Conservation (phyloP, 1,140 invertebrate species). For the Meloidogyne chitwoodi region DNA sequence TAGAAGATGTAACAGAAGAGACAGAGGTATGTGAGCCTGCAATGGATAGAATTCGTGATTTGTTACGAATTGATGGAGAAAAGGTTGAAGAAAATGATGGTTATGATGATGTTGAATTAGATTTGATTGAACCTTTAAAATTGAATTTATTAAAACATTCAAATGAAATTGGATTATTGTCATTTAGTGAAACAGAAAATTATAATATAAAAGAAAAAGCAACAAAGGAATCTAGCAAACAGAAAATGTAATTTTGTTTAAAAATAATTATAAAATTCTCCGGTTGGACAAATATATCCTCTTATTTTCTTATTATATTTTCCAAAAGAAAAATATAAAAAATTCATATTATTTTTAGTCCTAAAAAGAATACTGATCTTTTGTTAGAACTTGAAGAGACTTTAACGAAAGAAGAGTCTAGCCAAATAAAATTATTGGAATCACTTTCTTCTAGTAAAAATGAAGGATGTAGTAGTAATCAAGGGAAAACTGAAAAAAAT, state of each 20-base stretch:
- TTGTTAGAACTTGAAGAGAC: not conserved
- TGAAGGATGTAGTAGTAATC: not conserved
- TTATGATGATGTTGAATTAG: not conserved
- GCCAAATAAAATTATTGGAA: not conserved
- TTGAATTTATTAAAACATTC: not conserved
- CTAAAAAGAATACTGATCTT: not conserved
- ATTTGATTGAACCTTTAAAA: not conserved
- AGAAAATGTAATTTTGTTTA: not conserved
- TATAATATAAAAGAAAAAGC: not conserved
- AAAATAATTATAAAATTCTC: not conserved
- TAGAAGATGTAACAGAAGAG: slow-evolving; percentile 6
- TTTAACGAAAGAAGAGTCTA: not conserved
- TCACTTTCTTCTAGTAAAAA: not conserved
- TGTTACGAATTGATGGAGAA: slow-evolving; percentile 4
- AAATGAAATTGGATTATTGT: not conserved
- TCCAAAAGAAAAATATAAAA: not conserved
- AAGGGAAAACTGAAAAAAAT: not conserved
- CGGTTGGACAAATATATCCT: too few species aligned
- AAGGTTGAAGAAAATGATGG: not conserved
- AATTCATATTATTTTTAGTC: not conserved
- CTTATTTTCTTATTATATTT: too few species aligned
- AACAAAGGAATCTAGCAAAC: not conserved
- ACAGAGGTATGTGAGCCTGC: not conserved
- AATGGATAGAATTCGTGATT: slow-evolving; percentile 16
- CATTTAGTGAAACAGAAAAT: not conserved